Evolutionary conservation across 1,140 invertebrate species (phyloP).

Genomic region (Helicoverpa armigera): DNA sequence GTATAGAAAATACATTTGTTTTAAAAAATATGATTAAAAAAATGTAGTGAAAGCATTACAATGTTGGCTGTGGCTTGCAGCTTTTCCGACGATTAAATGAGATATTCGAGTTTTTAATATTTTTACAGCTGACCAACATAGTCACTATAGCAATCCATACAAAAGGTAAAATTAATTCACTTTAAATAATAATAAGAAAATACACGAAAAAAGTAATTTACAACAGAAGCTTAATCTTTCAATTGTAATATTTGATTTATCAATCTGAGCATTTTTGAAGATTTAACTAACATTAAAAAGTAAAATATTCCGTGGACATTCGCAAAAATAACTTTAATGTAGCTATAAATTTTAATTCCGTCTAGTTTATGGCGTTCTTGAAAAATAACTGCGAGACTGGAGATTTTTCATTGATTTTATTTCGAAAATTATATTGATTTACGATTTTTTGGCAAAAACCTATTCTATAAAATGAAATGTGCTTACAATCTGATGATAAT

Average conservation of each 20-base stretch:
- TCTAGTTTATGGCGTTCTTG: slow-evolving; percentile 29
- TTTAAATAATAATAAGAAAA: not conserved
- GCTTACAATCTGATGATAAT: too few species aligned
- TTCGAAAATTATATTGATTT: slow-evolving; percentile 11
- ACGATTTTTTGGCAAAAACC: not conserved
- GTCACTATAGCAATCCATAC: too few species aligned
- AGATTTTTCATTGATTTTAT: slow-evolving; percentile 6
- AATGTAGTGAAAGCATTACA: too few species aligned
- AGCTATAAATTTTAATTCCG: slow-evolving; percentile 10
- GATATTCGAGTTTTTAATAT: too few species aligned
- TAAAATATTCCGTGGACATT: not conserved
- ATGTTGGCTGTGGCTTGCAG: too few species aligned
- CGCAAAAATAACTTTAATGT: slow-evolving; percentile 24
- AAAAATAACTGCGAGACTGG: not conserved
- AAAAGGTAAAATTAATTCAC: too few species aligned
- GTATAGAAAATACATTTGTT: not conserved
- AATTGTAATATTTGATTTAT: not conserved
- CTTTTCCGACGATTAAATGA: too few species aligned
- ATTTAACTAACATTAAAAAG: not conserved
- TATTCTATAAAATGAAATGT: too few species aligned
- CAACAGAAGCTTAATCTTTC: not conserved
- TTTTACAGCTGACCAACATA: too few species aligned
- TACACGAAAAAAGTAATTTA: not conserved
- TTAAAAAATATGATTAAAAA: too few species aligned
- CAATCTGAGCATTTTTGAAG: not conserved